A percentile compares a stretch with the other conserved stretches of the same genome.
phyloP scores from a whole-genome alignment of 2,888 invertebrate species.

The Silvanus unidentatus region DNA sequence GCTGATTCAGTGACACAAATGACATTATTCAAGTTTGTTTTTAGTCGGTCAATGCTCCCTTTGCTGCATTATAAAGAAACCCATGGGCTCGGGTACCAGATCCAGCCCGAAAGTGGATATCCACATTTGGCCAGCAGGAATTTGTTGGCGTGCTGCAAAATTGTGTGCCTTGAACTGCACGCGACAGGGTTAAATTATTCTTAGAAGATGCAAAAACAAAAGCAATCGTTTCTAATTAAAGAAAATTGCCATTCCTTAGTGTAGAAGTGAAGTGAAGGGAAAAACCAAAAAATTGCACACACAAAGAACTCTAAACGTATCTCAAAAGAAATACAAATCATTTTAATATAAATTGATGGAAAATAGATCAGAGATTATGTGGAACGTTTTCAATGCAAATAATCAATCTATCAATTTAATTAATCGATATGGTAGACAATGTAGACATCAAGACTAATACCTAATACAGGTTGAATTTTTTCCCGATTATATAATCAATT shows the following conservation, averaged over 20 bases:
- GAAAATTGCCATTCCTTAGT: neutral
- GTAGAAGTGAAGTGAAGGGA: neutral
- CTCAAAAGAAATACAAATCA: too few species aligned
- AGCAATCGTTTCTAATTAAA: slow-evolving; percentile 2
- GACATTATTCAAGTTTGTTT: slow-evolving; percentile 35
- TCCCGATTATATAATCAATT: too few species aligned
- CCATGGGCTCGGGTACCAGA: slow-evolving; percentile 4
- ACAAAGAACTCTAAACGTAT: too few species aligned
- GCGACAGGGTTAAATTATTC: slow-evolving; percentile 37
- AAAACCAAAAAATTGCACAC: too few species aligned
- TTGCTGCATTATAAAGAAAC: neutral
- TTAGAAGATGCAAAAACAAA: slow-evolving; percentile 23
- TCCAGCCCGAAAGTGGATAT: slow-evolving; percentile 30
- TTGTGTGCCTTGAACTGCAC: slow-evolving; percentile 36
- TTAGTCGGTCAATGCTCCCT: slow-evolving; percentile 37
- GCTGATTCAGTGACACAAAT: slow-evolving; percentile 34
- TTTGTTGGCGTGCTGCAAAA: slow-evolving; percentile 36
- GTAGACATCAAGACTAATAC: too few species aligned
- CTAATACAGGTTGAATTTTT: too few species aligned
- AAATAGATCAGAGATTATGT: too few species aligned
- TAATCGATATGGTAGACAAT: too few species aligned
- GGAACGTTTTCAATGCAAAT: too few species aligned
- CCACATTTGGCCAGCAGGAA: slow-evolving; percentile 27
- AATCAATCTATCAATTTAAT: too few species aligned
- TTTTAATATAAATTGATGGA: too few species aligned